Percentiles rank a stretch among this genome's conserved stretches.
These are phyloP conservation scores for Acipenser ruthenus DNA, from an alignment of 2,797 vertebrate species.

Conservation along the genomic window DNA sequence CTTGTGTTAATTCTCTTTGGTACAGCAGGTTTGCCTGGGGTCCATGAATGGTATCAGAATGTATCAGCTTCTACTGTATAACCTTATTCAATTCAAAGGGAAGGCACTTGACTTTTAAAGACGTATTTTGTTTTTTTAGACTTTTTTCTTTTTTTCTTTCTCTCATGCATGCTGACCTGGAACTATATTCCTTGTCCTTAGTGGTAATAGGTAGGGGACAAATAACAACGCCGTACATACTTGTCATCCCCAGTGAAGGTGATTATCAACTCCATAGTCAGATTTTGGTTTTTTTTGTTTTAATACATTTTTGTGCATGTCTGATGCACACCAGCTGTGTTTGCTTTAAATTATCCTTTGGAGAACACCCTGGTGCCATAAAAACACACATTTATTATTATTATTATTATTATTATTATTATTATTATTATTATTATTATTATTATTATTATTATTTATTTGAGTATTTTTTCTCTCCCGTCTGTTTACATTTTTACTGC, in stretches of 20 bases:
- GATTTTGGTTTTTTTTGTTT: conserved; percentile 53
- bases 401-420: conserved; percentile 4
- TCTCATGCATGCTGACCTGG: conserved; percentile 85
- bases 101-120: conserved; percentile 50
- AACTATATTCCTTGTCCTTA: conserved; percentile 85
- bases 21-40: conserved; percentile 9
- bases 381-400: conserved; percentile 9
- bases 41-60: conserved; percentile 15
- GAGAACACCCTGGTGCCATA: conserved; percentile 19
- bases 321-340: conserved; percentile 47
- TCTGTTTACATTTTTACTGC: conserved; percentile 10
- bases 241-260: conserved; percentile 95
- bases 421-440: conserved; percentile 22
- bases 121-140: conserved; percentile 73
- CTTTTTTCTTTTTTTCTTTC: conserved; percentile 63
- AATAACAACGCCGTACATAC: conserved; percentile 83
- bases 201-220: conserved; percentile 93
- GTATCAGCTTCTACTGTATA: conserved; percentile 37
- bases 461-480: conserved; percentile 8
- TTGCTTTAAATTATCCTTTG: conserved; percentile 44
- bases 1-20: neutral
- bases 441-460: conserved; percentile 4
- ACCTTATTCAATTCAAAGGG: conserved; percentile 36
- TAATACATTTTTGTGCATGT: conserved; percentile 58
- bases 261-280: conserved; percentile 77